A percentile compares a stretch with the other conserved stretches of the same genome.
Conservation (phyloP, 2,113 vertebrate genomes). For the Excalfactoria chinensis region DNA sequence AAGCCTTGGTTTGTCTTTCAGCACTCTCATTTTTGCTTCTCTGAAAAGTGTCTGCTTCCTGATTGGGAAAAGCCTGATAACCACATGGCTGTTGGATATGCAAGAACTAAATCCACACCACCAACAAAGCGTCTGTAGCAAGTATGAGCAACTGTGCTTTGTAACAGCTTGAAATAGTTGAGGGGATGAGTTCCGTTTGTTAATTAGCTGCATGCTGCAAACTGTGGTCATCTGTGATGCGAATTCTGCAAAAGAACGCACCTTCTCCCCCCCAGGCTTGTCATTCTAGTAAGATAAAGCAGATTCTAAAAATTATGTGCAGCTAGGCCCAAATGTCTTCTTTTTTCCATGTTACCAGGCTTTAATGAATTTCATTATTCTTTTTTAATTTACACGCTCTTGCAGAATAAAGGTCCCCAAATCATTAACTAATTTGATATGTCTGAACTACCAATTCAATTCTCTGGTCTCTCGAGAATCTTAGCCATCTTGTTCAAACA, state of each 20-base stretch:
- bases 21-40: background rate
- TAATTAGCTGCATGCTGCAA: background rate
- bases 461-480: conserved; percentile 68
- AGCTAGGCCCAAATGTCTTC: conserved; percentile 33
- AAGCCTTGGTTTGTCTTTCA: background rate
- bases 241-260: background rate
- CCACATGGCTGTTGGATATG: background rate
- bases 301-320: conserved; percentile 59
- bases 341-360: conserved; percentile 43
- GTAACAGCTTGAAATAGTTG: background rate
- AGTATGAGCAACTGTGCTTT: background rate
- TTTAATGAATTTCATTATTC: conserved; percentile 83
- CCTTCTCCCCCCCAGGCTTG: background rate
- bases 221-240: conserved; percentile 9
- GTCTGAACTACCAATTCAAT: conserved; percentile 80
- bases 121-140: background rate
- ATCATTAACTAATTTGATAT: conserved; percentile 86
- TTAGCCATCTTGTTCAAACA: conserved; percentile 80
- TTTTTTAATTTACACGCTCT: conserved; percentile 80
- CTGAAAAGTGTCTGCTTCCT: background rate
- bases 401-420: conserved; percentile 80
- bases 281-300: conserved; percentile 48
- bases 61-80: background rate
- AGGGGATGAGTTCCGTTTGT: background rate
- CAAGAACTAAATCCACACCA: background rate